Evolutionary conservation across 1,140 invertebrate genomes (phyloP).

Genomic region (Cherax quadricarinatus): DNA sequence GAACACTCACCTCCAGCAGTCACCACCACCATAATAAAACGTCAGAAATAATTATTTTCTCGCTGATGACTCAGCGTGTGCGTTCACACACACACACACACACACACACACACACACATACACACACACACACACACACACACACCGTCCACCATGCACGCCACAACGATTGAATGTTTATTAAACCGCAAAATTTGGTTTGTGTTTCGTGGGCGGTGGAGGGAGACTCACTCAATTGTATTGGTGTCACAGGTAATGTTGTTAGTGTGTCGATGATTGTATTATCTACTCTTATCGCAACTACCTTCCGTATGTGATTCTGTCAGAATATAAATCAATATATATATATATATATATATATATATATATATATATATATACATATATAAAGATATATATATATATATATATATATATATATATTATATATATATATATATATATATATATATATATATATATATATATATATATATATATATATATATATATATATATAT

Average conservation of each 20-base stretch:
- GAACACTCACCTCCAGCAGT: neutral
- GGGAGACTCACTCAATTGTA: neutral
- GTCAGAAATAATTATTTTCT: neutral
- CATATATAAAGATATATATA: no score
- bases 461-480: no score
- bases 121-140: neutral
- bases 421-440: no score
- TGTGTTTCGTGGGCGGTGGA: neutral
- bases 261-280: neutral
- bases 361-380: no score
- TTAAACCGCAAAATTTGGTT: neutral
- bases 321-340: neutral
- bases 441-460: no score
- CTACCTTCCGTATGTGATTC: neutral
- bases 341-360: no score
- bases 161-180: neutral
- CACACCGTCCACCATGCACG: neutral
- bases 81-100: no score
- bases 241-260: neutral
- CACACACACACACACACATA: neutral
- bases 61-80: neutral
- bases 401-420: no score
- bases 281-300: no score
- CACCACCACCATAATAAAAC: neutral
- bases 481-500: no score